Evolutionary conservation across 2,113 vertebrate genomes (phyloP), one percentile per base, ranked within the genome.

Genomic region (Sula dactylatra): DNA sequence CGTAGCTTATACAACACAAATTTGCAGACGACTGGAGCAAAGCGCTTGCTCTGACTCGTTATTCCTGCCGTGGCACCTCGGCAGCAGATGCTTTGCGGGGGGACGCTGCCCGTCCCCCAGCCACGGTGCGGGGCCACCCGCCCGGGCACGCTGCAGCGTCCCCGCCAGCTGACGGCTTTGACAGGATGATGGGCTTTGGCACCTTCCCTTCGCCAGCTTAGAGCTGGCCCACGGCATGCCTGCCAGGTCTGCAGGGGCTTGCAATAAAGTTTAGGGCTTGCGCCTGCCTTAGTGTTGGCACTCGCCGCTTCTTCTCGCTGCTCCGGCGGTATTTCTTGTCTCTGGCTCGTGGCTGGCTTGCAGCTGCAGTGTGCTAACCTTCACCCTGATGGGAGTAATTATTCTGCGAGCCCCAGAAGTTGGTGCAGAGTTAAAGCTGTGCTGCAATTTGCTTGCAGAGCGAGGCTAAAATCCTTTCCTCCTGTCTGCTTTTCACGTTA

Each of bases 61-160:
- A 19, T 85, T 79, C 62, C 3, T 44, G 27, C 81, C 44, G 10
- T 55, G 71, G 78, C 64, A 70, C 86, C 62, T 19, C 36, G 6
- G 25, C 11, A 14, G 95, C 97, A 96, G 97, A 89, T 95, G 96
- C 94, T 97, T 87, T 87, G 93, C 5, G 56, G 95, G 88, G 95
- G 91, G 93, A 96, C 9, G 9, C 42, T 50, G 65, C n/a, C 21
- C 32, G 6, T 92, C 29, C 77, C 77, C 58, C 31, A 8, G n/a
- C 52, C 26, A 29, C 49, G 19, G 54, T n/a, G 5, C 12, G 13
- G 27, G 42, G 17, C 81, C 88, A 56, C 76, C 77, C 50, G 4
- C 80, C 82, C 49, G 47, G 7, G 18, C 25, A 4, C 31, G 47
- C 27, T 18, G 64, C 42, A 59, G 58, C 77, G 70, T 64, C 86